Percentiles rank a stretch among this genome's conserved stretches.
These are phyloP conservation scores for Myotis daubentonii DNA, from an alignment of 2,797 vertebrate species.

Conservation along the genomic window DNA sequence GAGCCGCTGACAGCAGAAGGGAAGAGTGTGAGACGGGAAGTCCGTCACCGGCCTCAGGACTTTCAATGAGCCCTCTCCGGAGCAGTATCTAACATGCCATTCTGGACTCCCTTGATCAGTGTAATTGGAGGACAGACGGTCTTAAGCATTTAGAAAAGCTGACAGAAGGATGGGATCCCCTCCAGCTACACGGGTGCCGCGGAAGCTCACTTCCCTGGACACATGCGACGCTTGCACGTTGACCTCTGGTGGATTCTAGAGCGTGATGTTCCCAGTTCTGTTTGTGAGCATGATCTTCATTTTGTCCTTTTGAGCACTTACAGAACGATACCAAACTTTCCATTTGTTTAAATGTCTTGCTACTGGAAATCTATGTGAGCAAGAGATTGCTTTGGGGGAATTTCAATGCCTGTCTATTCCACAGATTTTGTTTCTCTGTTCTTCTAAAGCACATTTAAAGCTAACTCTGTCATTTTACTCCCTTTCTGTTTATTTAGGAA, in stretches of 20 bases:
- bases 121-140: slow-evolving; percentile 81
- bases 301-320: slow-evolving; percentile 65
- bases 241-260: slow-evolving; percentile 70
- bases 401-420: neutral
- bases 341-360: slow-evolving; percentile 64
- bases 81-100: slow-evolving; percentile 11
- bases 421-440: slow-evolving; percentile 57
- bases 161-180: slow-evolving; percentile 76
- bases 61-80: slow-evolving; percentile 66
- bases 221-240: slow-evolving; percentile 43
- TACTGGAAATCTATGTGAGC: slow-evolving; percentile 63
- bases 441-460: slow-evolving; percentile 70
- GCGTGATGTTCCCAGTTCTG: slow-evolving; percentile 64
- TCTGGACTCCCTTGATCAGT: slow-evolving; percentile 78
- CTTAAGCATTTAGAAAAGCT: slow-evolving; percentile 80
- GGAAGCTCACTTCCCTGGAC: slow-evolving; percentile 62
- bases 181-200: slow-evolving; percentile 74
- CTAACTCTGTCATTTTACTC: slow-evolving; percentile 65
- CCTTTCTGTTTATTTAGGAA: slow-evolving; percentile 65
- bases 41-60: slow-evolving; percentile 46
- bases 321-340: slow-evolving; percentile 61
- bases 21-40: neutral
- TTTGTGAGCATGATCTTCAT: slow-evolving; percentile 76
- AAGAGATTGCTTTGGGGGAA: neutral
- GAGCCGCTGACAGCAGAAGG: slow-evolving; percentile 61